Base-by-base conservation (phyloP, 2,113 vertebrate species). In the Scopus umbretta region DNA sequence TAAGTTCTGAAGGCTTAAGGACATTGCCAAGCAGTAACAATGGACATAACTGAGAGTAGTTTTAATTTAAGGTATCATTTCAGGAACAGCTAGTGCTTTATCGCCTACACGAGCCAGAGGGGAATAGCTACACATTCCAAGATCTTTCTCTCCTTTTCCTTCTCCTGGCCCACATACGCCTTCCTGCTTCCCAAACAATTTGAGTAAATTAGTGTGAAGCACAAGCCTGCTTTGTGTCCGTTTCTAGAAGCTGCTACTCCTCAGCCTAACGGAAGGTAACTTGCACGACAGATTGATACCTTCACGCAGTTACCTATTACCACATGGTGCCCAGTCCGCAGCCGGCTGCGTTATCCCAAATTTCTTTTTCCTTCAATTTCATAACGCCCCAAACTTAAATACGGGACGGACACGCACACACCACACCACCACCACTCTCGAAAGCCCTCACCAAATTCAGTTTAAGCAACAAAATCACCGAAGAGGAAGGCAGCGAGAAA, bases 231-330 rank as follows among this genome's bases (percentile, higher is more conserved):
- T 22, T 34, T 49, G 13, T 7, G 4, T 7, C 26, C 34, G 3
- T 26, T 55, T 38, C 34, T 40, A 34, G 2, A 6, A 36, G 56
- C 12, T 2, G 23, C 10, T 38, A 4, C 32, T 55, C 4, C 32
- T 67, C n/a, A 19, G 23, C n/a, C 23, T 58, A 16, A 26, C 0
- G 4, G 15, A 53, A 2, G 6, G 5, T 5, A 47, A 30, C 20
- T 3, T 6, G 6, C 34, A 52, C 11, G 9, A 27, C 0, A 5
- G 22, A 70, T 14, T 8, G 32, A 63, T 18, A 36, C 1, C 21
- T 20, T 52, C 36, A 23, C 9, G 6, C 36, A 8, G 2, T 2
- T 16, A 19, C 1, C 40, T 3, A 16, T 29, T 5, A 7, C 7
- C 5, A 1, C 6, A 10, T 6, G 4, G 6, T 45, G 19, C 12